A percentile compares a stretch with the other conserved stretches of the same genome.
These are phyloP conservation scores for Muscicapa striata DNA, from an alignment of 2,797 vertebrate species.

Conservation along the genomic window DNA sequence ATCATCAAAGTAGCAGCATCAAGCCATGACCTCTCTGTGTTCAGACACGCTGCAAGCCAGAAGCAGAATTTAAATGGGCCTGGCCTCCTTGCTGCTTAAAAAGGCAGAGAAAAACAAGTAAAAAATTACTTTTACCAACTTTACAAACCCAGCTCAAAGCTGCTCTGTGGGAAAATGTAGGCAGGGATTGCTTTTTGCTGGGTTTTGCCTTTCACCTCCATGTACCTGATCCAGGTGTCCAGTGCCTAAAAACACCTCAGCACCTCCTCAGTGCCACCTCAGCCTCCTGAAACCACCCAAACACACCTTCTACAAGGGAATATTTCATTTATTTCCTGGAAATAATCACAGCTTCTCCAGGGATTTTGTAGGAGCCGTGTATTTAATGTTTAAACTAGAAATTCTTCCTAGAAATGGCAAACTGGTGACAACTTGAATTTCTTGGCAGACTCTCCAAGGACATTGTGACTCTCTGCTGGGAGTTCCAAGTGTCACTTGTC, in stretches of 20 bases:
- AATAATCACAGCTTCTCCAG: background rate
- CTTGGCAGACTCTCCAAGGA: background rate
- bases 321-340: background rate
- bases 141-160: background rate
- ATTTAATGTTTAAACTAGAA: background rate
- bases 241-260: background rate
- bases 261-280: background rate
- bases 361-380: background rate
- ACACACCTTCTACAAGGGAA: background rate
- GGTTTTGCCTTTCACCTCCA: background rate
- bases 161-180: background rate
- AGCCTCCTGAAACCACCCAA: background rate
- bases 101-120: background rate
- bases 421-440: background rate
- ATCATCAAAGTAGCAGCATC: background rate
- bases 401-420: background rate
- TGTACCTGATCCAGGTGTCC: accelerated
- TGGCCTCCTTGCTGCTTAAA: background rate
- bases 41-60: background rate
- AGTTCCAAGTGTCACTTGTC: background rate
- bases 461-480: background rate
- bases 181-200: background rate
- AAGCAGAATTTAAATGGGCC: slow-evolving; percentile 26
- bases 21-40: background rate
- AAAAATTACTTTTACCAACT: background rate